These are phyloP conservation scores for Miichthys miiuy DNA, from an alignment of 2,797 vertebrate genomes.

Conservation along the genomic window DNA sequence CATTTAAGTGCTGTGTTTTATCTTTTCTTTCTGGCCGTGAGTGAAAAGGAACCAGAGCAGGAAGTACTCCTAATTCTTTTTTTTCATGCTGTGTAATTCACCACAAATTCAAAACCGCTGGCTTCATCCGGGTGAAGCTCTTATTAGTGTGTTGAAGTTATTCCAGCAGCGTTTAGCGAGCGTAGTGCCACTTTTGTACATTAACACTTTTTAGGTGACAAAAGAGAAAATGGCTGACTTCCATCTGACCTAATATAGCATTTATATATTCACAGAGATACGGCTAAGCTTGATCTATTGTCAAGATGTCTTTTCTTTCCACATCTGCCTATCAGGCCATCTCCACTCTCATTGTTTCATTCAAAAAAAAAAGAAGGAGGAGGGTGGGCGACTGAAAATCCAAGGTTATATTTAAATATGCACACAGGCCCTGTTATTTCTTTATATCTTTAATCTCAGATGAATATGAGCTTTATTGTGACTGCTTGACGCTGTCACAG, in stretches of 20 bases:
- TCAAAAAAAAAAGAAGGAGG: slow-evolving; percentile 3
- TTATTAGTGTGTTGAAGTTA: background rate
- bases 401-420: slow-evolving; percentile 74
- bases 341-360: slow-evolving; percentile 46
- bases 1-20: slow-evolving; percentile 32
- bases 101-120: background rate
- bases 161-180: slow-evolving; percentile 10
- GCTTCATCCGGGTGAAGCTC: background rate
- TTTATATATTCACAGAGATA: slow-evolving; percentile 73
- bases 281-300: slow-evolving; percentile 59
- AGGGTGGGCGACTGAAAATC: slow-evolving; percentile 5
- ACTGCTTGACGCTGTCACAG: slow-evolving; percentile 41
- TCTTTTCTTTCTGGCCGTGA: slow-evolving; percentile 6
- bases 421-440: slow-evolving; percentile 21
- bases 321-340: slow-evolving; percentile 73
- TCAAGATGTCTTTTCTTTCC: slow-evolving; percentile 70
- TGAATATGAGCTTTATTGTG: slow-evolving; percentile 54
- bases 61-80: background rate
- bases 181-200: background rate
- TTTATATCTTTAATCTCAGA: slow-evolving; percentile 67
- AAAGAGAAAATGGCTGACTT: slow-evolving; percentile 63
- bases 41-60: slow-evolving; percentile 12
- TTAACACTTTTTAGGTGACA: slow-evolving; percentile 57
- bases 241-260: slow-evolving; percentile 69
- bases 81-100: background rate